Base-by-base conservation (phyloP, 2,797 vertebrate species). In the Chaenodraco wilsoni region DNA sequence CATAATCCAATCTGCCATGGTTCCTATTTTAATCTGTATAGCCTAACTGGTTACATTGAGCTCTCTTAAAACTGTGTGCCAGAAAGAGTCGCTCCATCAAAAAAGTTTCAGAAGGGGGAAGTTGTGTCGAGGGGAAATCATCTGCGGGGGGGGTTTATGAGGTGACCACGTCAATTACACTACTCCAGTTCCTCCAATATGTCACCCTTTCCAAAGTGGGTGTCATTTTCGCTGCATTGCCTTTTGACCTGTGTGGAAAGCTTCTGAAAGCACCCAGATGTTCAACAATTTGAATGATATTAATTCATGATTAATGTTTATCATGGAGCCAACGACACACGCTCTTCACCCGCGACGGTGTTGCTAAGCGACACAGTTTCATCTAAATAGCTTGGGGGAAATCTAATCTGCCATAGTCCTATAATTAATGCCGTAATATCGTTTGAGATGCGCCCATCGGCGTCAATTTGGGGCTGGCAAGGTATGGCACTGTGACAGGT, bases 1-100 rank as follows among this genome's bases (percentile, higher is more conserved):
- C 85, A 12, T 90, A 92, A 93, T 94, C 91, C 90, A 77, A 93
- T 94, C 83, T 27, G 84, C 76, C n/a, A 88, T 16, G 91, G 88
- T 86, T 85, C 85, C 91, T 90, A 88, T 93, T 92, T 93, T 92
- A 91, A 91, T 92, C 89, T 88, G 78, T 57, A 76, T 67, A 27
- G 23, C 23, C 23, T 27, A 81, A 78, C 82, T 72, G 88, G 65
- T 64, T 78, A 23, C 73, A 85, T 80, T 84, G 67, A 86, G 84
- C 87, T 81, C 74, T 79, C 84, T 73, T 71, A 74, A 78, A 87
- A 78, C 83, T 71, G 74, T 84, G 87, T 72, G 84, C 88, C 89
- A 91, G 76, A 76, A 75, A 86, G 71, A 80, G 69, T 81, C 37
- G 69, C 44, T 75, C 68, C 64, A 11, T 79, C 60, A 71, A 80